Evolutionary conservation across 2,888 invertebrate genomes (phyloP).

Genomic region (Drosophila paracracens): DNA sequence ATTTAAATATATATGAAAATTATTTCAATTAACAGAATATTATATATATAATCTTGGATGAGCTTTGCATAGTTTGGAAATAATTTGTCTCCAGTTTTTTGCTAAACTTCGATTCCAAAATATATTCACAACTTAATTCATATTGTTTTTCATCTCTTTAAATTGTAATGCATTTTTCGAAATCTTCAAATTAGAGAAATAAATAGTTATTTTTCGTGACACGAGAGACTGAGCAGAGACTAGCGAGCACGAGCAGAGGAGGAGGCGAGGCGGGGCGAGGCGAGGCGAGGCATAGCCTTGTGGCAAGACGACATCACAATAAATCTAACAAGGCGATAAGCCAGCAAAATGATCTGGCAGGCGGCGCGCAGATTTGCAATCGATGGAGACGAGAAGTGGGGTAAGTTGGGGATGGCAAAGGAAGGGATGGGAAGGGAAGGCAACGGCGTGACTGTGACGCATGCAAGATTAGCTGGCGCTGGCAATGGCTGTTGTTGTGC

Average conservation of each 20-base stretch:
- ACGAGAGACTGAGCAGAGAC: neutral
- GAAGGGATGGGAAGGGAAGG: neutral
- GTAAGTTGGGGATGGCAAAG: neutral
- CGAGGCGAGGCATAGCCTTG: constrained; percentile 28
- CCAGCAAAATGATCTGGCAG: constrained; percentile 47
- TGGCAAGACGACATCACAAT: constrained; percentile 72
- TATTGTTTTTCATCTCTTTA: neutral
- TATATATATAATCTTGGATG: neutral
- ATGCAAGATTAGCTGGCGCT: constrained; percentile 77
- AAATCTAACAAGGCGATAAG: constrained; percentile 69
- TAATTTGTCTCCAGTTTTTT: no score
- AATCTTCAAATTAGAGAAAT: neutral
- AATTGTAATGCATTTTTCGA: neutral
- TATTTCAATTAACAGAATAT: neutral
- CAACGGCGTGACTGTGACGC: constrained; percentile 74
- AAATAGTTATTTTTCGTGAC: neutral
- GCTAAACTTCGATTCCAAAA: neutral
- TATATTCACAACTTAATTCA: no score
- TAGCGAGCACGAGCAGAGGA: neutral
- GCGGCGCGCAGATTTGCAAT: constrained; percentile 45
- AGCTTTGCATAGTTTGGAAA: no score
- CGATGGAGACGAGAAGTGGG: constrained; percentile 23
- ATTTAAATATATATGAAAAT: neutral
- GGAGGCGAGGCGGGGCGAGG: neutral
- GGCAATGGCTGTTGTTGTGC: constrained; percentile 47